These are phyloP conservation scores for Bombus impatiens DNA, from an alignment of 1,140 invertebrate genomes.

Conservation along the genomic window DNA sequence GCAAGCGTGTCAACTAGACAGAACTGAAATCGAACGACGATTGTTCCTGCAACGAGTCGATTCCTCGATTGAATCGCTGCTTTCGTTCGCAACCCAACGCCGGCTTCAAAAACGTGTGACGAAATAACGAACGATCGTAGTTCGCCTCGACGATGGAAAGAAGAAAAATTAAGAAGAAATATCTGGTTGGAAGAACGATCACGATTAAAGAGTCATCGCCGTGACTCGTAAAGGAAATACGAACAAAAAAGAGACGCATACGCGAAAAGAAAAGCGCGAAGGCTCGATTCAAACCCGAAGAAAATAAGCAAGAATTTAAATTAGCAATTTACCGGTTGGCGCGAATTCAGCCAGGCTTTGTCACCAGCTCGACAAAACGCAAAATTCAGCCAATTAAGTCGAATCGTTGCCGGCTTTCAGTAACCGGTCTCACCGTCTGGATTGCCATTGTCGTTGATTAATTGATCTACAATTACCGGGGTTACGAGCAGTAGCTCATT, in stretches of 20 bases:
- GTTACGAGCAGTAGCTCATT: not conserved
- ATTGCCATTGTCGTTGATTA: slow-evolving; percentile 27
- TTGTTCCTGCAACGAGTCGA: not conserved
- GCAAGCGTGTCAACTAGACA: not conserved
- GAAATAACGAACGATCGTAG: not conserved
- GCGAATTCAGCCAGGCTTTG: not conserved
- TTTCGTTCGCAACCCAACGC: not conserved
- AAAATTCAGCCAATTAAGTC: slow-evolving; percentile 31
- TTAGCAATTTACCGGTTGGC: slow-evolving; percentile 5
- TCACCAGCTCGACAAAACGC: not conserved
- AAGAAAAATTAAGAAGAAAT: not conserved
- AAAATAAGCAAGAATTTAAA: slow-evolving; percentile 14
- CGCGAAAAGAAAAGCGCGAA: not conserved
- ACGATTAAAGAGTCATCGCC: not conserved
- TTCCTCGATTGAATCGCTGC: not conserved
- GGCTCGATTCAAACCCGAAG: not conserved
- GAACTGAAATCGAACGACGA: not conserved
- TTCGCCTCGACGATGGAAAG: not conserved
- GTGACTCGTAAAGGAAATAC: no score
- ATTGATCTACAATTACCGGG: slow-evolving; percentile 19
- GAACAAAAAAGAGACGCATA: no score
- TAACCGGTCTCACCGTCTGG: not conserved
- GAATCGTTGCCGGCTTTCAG: not conserved
- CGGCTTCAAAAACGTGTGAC: not conserved
- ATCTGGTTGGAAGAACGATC: not conserved